Conservation (phyloP, 2,797 vertebrate genomes). For the Delichon dasypus region DNA sequence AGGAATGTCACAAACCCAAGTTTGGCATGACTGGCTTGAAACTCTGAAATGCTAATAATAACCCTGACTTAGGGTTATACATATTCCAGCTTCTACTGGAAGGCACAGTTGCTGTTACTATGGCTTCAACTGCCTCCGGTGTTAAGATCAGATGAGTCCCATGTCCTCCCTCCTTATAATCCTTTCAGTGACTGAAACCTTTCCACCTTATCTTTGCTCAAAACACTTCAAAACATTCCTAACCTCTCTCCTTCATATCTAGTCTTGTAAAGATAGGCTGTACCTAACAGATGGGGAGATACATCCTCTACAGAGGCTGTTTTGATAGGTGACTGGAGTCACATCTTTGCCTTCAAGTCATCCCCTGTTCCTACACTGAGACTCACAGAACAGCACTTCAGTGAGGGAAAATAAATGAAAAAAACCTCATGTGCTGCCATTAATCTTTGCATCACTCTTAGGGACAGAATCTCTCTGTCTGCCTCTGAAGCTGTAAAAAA, state of each 20-base stretch:
- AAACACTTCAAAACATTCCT: neutral
- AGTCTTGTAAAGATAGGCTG: neutral
- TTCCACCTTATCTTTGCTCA: neutral
- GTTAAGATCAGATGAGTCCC: neutral
- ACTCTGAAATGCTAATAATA: conserved; percentile 9
- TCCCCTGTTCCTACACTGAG: neutral
- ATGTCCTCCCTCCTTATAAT: neutral
- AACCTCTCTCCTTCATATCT: neutral
- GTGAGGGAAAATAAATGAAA: neutral
- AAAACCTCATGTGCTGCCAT: neutral
- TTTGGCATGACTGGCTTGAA: neutral
- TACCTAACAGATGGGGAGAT: neutral
- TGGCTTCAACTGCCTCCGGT: neutral
- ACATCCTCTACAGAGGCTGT: neutral
- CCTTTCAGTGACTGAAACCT: neutral
- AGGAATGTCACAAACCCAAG: conserved; percentile 3
- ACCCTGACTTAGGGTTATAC: neutral
- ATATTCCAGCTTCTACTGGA: neutral
- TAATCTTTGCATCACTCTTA: neutral
- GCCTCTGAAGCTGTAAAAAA: neutral
- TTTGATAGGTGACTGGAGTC: neutral
- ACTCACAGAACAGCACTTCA: neutral
- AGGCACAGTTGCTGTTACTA: neutral
- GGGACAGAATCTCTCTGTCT: neutral
- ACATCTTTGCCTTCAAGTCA: neutral